Conservation (phyloP, 1,140 invertebrate genomes). For the Phthorimaea operculella region DNA sequence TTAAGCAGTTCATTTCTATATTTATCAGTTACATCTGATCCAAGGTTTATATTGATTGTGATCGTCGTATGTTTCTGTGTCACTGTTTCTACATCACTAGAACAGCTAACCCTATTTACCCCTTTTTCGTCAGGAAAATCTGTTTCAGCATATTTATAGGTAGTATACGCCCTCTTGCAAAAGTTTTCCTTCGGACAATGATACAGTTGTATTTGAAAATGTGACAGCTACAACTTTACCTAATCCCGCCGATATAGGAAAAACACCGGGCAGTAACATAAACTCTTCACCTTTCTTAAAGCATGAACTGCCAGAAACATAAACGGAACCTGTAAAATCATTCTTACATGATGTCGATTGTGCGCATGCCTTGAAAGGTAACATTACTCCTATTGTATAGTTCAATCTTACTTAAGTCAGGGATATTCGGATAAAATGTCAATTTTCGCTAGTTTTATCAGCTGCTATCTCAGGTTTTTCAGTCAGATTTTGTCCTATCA, state of each 20-base stretch:
- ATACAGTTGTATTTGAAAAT: neutral
- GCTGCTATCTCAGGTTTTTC: conserved; percentile 3
- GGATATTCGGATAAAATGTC: neutral
- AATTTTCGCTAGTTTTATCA: conserved; percentile 5
- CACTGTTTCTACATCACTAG: neutral
- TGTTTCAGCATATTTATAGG: neutral
- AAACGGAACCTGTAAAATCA: neutral
- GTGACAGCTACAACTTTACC: neutral
- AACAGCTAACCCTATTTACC: neutral
- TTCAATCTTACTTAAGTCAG: no score
- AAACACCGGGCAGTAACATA: neutral
- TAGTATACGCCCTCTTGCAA: neutral
- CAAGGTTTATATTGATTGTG: neutral
- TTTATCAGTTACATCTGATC: neutral
- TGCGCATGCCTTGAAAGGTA: no score
- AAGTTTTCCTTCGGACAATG: neutral
- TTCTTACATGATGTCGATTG: no score
- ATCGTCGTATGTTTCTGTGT: neutral
- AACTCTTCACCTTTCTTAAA: neutral
- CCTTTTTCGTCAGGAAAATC: neutral
- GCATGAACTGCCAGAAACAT: neutral
- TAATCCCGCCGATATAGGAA: neutral
- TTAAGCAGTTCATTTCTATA: neutral
- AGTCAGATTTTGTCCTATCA: conserved; percentile 9
- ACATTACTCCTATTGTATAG: no score